Evolutionary conservation across 1,140 invertebrate species (phyloP).

Genomic region (Drosophila jambulina): DNA sequence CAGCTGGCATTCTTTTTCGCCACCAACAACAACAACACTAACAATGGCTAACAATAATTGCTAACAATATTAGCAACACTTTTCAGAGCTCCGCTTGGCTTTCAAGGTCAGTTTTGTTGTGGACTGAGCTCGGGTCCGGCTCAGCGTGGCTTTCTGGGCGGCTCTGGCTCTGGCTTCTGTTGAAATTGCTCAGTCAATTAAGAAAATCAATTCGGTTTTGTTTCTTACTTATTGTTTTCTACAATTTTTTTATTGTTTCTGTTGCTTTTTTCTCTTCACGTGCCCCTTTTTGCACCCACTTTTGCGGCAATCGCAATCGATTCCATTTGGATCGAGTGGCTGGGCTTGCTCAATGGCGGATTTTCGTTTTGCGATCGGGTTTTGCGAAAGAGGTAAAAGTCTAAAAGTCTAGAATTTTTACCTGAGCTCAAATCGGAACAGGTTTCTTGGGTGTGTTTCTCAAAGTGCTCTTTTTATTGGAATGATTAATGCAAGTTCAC

Average conservation of each 20-base stretch:
- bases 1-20: constrained; percentile 68
- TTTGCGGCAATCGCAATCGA: constrained; percentile 63
- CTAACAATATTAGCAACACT: constrained; percentile 46
- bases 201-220: constrained; percentile 74
- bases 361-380: constrained; percentile 41
- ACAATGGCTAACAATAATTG: constrained; percentile 16
- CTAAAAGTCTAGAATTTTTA: constrained; percentile 64
- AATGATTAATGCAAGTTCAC: constrained; percentile 5
- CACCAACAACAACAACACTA: constrained; percentile 16
- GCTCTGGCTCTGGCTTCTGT: constrained; percentile 47
- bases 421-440: constrained; percentile 29
- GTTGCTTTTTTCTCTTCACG: constrained; percentile 25
- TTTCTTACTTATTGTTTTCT: constrained; percentile 41
- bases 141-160: constrained; percentile 26
- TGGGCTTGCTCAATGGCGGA: constrained; percentile 59
- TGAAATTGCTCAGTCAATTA: constrained; percentile 79
- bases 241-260: constrained; percentile 22
- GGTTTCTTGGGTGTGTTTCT: constrained; percentile 47
- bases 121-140: constrained; percentile 37
- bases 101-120: constrained; percentile 76
- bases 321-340: constrained; percentile 12
- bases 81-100: constrained; percentile 35
- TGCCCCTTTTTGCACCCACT: constrained; percentile 54
- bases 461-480: constrained; percentile 18
- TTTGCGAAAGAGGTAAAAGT: constrained; percentile 73